Conservation (phyloP, 2,113 vertebrate genomes). For the Colistium nudipinnis region DNA sequence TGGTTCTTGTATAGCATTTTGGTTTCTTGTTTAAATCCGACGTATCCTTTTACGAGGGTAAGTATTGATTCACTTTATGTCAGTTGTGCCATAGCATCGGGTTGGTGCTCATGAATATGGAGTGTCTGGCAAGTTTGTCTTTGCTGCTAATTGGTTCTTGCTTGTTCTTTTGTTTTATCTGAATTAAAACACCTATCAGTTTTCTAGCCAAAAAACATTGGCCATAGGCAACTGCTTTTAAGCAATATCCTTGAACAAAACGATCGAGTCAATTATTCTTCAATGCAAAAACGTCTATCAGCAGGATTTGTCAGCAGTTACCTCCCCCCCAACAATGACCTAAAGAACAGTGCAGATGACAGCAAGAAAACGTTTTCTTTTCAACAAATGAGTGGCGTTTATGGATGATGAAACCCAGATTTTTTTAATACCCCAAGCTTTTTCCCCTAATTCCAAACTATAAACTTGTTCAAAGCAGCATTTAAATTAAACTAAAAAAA, state of each 20-base stretch:
- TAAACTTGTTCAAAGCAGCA: too few relatives aligned
- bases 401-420: not conserved
- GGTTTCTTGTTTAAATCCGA: slow-evolving; percentile 4
- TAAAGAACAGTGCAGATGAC: slow-evolving; percentile 1
- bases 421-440: not conserved
- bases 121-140: not conserved
- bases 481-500: too few relatives aligned
- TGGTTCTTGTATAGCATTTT: too few relatives aligned
- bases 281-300: slow-evolving; percentile 22
- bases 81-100: not conserved
- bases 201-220: slow-evolving; percentile 23
- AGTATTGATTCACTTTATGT: slow-evolving; percentile 4
- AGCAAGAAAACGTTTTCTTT: slow-evolving; percentile 3
- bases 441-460: too few relatives aligned
- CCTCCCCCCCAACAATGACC: not conserved
- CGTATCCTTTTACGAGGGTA: not conserved
- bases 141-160: slow-evolving; percentile 51
- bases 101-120: slow-evolving; percentile 7
- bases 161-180: slow-evolving; percentile 48
- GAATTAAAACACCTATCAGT: slow-evolving; percentile 45
- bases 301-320: not conserved
- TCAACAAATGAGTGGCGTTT: not conserved
- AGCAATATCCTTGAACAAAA: slow-evolving; percentile 21
- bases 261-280: slow-evolving; percentile 21
- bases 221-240: slow-evolving; percentile 24